phyloP scores from a whole-genome alignment of 2,797 vertebrate species.

The Rhabdomys pumilio region DNA sequence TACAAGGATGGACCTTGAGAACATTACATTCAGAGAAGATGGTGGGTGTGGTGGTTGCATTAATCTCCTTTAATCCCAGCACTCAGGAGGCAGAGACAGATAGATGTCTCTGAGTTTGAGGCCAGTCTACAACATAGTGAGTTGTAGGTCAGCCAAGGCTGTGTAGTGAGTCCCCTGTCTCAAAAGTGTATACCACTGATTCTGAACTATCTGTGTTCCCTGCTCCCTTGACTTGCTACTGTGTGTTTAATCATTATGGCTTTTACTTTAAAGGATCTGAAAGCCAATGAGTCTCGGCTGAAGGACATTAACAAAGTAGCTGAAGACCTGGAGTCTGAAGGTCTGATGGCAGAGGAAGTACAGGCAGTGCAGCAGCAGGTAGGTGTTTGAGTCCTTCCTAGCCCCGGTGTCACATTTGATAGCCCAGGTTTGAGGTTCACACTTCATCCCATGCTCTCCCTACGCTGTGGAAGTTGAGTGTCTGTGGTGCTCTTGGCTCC shows the following conservation, averaged over 20 bases:
- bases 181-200: background rate
- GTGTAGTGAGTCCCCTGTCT: background rate
- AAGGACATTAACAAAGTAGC: constrained; percentile 99
- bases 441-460: background rate
- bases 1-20: background rate
- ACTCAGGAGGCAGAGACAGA: background rate
- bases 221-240: background rate
- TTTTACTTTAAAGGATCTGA: constrained; percentile 93
- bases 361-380: constrained; percentile 93
- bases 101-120: background rate
- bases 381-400: fast-evolving
- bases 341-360: constrained; percentile 98
- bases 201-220: background rate
- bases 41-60: background rate
- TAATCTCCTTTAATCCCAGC: background rate
- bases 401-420: fast-evolving
- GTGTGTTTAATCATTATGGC: background rate
- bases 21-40: background rate
- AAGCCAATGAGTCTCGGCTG: constrained; percentile 98
- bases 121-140: background rate
- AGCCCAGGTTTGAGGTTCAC: background rate
- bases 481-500: background rate
- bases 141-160: background rate
- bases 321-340: constrained; percentile 97
- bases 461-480: background rate